Conservation (phyloP, 2,888 invertebrate species). For the Muscina levida region DNA sequence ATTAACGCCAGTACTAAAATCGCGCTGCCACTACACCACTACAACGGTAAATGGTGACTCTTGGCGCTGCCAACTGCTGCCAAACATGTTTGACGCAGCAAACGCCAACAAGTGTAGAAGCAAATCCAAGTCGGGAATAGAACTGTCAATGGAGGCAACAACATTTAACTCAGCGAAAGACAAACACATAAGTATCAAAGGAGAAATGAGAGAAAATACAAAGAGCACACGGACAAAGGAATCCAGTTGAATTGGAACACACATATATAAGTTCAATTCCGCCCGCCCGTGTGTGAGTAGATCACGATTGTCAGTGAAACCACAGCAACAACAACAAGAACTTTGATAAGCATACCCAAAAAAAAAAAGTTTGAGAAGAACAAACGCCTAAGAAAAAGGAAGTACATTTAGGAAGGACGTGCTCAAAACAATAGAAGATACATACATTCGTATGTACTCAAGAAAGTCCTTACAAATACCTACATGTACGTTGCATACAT, state of each 20-base stretch:
- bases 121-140: constrained; percentile 44
- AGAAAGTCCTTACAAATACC: background rate
- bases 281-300: constrained; percentile 1
- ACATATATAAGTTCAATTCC: background rate
- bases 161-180: constrained; percentile 43
- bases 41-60: constrained; percentile 42
- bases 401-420: constrained; percentile 64
- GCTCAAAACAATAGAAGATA: constrained; percentile 61
- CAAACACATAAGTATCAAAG: constrained; percentile 54
- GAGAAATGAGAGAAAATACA: constrained; percentile 59
- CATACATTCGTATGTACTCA: background rate
- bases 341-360: background rate
- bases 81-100: constrained; percentile 34
- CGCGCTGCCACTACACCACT: background rate
- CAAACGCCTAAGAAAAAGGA: constrained; percentile 49
- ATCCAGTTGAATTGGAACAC: constrained; percentile 13
- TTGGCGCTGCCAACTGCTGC: constrained; percentile 19
- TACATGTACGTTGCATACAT: too few species aligned
- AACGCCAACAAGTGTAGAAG: constrained; percentile 67
- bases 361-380: constrained; percentile 34
- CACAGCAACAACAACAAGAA: background rate
- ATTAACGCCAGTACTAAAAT: constrained; percentile 28
- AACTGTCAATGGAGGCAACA: too few species aligned
- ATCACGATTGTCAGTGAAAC: constrained; percentile 25
- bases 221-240: constrained; percentile 44